Evolutionary conservation across 2,113 vertebrate species (phyloP).

Genomic region (Brevimyrus niger): DNA sequence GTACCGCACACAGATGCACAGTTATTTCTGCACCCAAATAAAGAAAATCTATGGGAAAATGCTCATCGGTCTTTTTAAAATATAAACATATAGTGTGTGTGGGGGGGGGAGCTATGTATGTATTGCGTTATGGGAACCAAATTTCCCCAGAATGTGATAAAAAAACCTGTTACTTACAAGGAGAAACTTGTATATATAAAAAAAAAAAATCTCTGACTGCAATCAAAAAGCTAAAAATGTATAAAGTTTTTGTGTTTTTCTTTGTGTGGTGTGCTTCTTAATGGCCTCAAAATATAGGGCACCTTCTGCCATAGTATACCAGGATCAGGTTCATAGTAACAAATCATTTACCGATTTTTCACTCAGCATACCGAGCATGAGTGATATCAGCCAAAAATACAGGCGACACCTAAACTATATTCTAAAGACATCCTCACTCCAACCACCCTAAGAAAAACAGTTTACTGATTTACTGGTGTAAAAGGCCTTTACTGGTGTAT

Average conservation of each 20-base stretch:
- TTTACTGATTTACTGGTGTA: background rate
- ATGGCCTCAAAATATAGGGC: too few species aligned
- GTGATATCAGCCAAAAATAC: too few species aligned
- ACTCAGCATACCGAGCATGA: too few species aligned
- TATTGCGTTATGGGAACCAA: background rate
- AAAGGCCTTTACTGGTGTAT: background rate
- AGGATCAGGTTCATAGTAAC: too few species aligned
- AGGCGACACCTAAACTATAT: too few species aligned
- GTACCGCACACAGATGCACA: background rate
- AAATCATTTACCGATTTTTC: too few species aligned
- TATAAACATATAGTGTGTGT: background rate
- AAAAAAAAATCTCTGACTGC: background rate
- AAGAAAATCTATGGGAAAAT: background rate
- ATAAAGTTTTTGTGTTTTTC: background rate
- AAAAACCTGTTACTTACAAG: too few species aligned
- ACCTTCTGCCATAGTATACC: too few species aligned
- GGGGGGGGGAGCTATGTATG: background rate
- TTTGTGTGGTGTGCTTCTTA: background rate
- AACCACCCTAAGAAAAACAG: background rate
- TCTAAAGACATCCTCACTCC: background rate
- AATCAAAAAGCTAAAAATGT: background rate
- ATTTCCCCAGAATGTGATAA: background rate
- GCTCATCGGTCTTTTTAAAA: background rate
- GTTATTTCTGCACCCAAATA: background rate
- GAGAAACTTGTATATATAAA: background rate